A percentile compares a stretch with the other conserved stretches of the same genome.
Conservation (phyloP, 2,888 invertebrate species). For the Dasysyrphus albostriatus region DNA sequence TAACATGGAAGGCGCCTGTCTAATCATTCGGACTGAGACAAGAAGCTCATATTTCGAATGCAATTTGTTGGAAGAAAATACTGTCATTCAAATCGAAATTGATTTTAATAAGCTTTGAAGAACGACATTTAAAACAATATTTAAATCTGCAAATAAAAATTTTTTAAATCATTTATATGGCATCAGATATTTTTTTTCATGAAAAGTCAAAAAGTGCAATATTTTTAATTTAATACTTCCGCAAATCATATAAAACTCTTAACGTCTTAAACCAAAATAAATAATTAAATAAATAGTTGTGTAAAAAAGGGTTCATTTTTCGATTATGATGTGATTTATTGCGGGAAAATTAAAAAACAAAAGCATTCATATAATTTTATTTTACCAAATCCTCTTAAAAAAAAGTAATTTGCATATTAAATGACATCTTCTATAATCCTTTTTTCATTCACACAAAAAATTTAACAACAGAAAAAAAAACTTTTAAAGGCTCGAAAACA, state of each 20-base stretch:
- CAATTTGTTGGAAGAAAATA: neutral
- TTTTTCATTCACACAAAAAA: conserved; percentile 25
- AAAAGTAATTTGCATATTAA: conserved; percentile 71
- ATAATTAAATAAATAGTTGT: neutral
- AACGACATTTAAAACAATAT: neutral
- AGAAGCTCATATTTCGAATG: conserved; percentile 9
- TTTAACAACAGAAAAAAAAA: neutral
- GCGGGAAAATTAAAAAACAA: conserved; percentile 6
- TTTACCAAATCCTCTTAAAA: conserved; percentile 43
- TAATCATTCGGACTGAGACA: conserved; percentile 27
- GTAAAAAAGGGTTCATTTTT: too few species aligned
- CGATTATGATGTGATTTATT: conserved; percentile 25
- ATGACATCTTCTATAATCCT: conserved; percentile 50
- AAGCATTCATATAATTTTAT: neutral
- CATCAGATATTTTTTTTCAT: neutral
- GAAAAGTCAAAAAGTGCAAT: neutral
- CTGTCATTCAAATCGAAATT: neutral
- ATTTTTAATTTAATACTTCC: neutral
- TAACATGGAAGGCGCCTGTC: conserved; percentile 38
- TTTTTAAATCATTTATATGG: neutral
- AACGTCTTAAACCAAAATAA: neutral
- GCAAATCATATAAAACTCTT: neutral
- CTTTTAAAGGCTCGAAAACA: neutral
- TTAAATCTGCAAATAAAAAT: neutral
- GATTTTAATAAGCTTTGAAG: neutral